Evolutionary conservation across 2,113 vertebrate genomes (phyloP).

Genomic region (Cichladusa arquata): DNA sequence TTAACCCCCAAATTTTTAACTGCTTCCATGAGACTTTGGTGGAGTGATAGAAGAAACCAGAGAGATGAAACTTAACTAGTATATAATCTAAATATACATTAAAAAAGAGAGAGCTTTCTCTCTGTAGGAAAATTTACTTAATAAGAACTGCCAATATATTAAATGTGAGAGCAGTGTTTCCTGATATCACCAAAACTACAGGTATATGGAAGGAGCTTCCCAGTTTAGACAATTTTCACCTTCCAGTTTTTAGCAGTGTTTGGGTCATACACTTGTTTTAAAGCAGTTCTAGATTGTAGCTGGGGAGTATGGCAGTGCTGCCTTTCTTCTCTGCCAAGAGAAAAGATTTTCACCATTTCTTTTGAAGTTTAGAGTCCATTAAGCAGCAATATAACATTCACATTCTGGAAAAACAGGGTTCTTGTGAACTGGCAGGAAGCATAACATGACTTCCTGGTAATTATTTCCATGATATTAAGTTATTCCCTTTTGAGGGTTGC

Average conservation of each 20-base stretch:
- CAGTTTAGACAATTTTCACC: not conserved
- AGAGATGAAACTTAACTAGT: not conserved
- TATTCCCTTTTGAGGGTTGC: not conserved
- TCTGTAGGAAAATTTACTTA: not conserved
- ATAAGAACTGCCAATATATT: not conserved
- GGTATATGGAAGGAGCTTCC: not conserved
- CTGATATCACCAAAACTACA: not conserved
- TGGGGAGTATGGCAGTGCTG: not conserved
- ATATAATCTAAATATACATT: not conserved
- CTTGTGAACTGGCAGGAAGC: not conserved
- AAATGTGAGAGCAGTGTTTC: not conserved
- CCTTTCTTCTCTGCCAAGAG: not conserved
- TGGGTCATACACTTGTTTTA: not conserved
- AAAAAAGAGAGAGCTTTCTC: not conserved
- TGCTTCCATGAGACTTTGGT: not conserved
- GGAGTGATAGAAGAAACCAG: not conserved
- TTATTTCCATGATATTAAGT: not conserved
- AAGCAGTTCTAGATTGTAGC: not conserved
- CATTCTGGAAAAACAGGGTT: not conserved
- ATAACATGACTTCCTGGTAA: not conserved
- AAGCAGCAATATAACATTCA: not conserved
- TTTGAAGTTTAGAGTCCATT: not conserved
- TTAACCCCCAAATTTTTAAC: not conserved
- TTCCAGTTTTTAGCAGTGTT: not conserved
- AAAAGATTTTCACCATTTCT: not conserved